These are phyloP conservation scores for Lordiphosa stackelbergi DNA, from an alignment of 1,140 invertebrate genomes.

Conservation along the genomic window DNA sequence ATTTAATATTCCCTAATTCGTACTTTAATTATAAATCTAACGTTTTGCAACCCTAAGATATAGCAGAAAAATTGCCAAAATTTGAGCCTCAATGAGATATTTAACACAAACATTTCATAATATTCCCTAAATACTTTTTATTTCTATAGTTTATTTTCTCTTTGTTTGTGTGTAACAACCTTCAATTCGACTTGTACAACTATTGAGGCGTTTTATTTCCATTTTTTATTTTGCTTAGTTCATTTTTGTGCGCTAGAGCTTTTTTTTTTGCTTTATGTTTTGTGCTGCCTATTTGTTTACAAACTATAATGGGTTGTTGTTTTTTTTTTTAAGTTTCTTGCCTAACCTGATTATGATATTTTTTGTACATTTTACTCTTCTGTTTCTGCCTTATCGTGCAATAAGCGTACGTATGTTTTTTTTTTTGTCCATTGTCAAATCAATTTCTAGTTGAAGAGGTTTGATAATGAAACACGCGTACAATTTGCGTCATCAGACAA, in stretches of 20 bases:
- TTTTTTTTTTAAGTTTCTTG: neutral
- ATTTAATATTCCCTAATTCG: neutral
- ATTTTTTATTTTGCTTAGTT: constrained; percentile 1
- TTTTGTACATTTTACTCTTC: constrained; percentile 1
- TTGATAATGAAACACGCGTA: constrained; percentile 9
- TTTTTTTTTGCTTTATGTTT: constrained; percentile 6
- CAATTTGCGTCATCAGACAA: constrained; percentile 4
- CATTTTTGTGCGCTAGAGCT: neutral
- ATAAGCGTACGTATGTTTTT: neutral
- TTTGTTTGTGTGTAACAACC: neutral
- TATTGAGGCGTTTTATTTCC: constrained; percentile 1
- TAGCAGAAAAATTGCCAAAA: too few species aligned
- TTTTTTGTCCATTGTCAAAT: constrained; percentile 4
- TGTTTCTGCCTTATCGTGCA: constrained; percentile 6
- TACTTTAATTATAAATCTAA: too few species aligned
- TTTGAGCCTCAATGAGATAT: too few species aligned
- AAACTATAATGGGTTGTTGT: constrained; percentile 6
- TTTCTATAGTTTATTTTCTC: neutral
- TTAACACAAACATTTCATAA: too few species aligned
- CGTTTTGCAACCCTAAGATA: too few species aligned
- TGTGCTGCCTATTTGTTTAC: constrained; percentile 12
- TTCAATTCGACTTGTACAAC: constrained; percentile 5
- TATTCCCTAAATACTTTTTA: too few species aligned
- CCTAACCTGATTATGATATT: constrained; percentile 13
- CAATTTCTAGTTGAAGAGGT: constrained; percentile 8